Evolutionary conservation across 2,797 vertebrate genomes (phyloP), one percentile per base, ranked within the genome.

Genomic region (Manis crassicaudata): DNA sequence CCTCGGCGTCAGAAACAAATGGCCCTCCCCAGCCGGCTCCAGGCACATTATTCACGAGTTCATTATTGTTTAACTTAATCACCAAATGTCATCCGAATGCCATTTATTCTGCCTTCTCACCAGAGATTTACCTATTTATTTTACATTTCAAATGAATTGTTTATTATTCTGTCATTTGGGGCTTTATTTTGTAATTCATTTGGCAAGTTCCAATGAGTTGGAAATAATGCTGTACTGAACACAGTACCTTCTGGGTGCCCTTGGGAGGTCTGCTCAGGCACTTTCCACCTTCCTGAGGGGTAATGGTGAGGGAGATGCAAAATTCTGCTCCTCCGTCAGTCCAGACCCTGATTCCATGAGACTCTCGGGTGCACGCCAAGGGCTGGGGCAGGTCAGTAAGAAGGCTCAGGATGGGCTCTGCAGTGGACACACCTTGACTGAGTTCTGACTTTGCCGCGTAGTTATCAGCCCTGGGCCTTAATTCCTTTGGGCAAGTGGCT

Each of bases 121-220:
- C 83, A 18, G 98, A 98, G 99, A 98, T 96, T 98, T 98, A 98
- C 98, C 98, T 98, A 98, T 98, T 98, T 98, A 98, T 98, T 98
- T 98, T 98, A 98, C 98, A 98, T 98, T 98, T 98, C 98, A 98
- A 98, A 98, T 97, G 98, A 98, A 98, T 98, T 95, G 96, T 97
- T 98, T 97, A 96, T 98, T 98, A 98, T 98, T 98, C 98, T 98
- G 97, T 98, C 98, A 95, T 97, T 97, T 73, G 83, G 90, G 94
- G 94, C 97, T 98, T 98, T 98, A 97, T 98, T 98, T 97, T 88
- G 97, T 98, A 98, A 98, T 98, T 98, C 97, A 97, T 98, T 97
- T 98, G 96, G 95, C 52, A 73, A 95, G 79, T 92, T 97, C 97
- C 96, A 97, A 98, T 98, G 97, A 96, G 98, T 90, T 95, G 97